A percentile compares a stretch with the other conserved stretches of the same genome.
phyloP scores from a whole-genome alignment of 2,113 vertebrate genomes.

The Galbula dea region DNA sequence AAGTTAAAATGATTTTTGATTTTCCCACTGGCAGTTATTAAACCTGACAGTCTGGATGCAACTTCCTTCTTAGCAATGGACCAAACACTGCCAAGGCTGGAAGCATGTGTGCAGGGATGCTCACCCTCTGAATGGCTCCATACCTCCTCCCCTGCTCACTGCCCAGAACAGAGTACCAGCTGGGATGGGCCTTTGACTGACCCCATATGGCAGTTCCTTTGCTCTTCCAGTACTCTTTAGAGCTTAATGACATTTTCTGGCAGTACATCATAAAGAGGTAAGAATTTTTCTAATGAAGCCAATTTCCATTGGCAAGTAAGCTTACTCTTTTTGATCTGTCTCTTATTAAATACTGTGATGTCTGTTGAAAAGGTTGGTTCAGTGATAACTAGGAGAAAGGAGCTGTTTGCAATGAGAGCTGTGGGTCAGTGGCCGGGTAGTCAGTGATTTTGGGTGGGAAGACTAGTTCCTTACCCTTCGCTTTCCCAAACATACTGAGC shows the following conservation, averaged over 20 bases:
- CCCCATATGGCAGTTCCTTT: background rate
- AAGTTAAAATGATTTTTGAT: background rate
- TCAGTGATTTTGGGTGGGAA: background rate
- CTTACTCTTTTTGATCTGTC: background rate
- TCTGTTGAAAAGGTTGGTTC: background rate
- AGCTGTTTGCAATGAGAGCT: background rate
- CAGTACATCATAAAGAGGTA: background rate
- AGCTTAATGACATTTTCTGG: background rate
- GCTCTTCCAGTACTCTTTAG: background rate
- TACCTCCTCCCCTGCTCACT: background rate
- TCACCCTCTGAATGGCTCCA: background rate
- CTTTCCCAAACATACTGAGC: background rate
- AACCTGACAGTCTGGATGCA: background rate
- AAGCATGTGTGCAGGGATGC: fast-evolving
- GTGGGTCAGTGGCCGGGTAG: background rate
- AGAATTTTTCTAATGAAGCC: background rate
- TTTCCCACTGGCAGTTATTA: background rate
- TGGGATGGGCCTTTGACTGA: background rate
- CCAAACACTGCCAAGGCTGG: background rate
- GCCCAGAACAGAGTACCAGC: background rate
- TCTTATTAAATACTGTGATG: background rate
- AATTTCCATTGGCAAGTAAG: background rate
- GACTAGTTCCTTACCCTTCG: background rate
- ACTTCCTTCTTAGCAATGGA: background rate
- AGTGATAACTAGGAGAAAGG: background rate